Evolutionary conservation across 2,113 vertebrate genomes (phyloP).

Genomic region (Stegastes partitus): DNA sequence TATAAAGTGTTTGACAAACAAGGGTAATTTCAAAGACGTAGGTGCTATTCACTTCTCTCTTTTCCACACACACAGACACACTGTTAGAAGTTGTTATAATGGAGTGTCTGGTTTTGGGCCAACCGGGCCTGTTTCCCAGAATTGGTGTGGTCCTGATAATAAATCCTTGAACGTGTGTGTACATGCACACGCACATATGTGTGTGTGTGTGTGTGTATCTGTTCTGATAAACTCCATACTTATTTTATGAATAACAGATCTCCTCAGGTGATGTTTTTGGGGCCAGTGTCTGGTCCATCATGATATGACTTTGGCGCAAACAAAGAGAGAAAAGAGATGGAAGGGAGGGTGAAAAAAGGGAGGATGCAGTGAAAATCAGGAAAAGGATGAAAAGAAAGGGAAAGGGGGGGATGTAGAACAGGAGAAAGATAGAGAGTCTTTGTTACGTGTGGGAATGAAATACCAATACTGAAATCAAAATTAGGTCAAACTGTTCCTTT

Average conservation of each 20-base stretch:
- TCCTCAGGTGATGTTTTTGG: slow-evolving; percentile 19
- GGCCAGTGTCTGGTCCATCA: slow-evolving; percentile 11
- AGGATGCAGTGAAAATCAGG: background rate
- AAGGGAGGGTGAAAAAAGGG: background rate
- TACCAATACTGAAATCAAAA: slow-evolving; percentile 10
- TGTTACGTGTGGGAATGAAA: slow-evolving; percentile 17
- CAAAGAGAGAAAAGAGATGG: background rate
- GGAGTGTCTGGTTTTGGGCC: slow-evolving; percentile 44
- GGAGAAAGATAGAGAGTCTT: background rate
- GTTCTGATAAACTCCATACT: slow-evolving; percentile 35
- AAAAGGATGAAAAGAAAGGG: background rate
- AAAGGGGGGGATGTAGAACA: background rate
- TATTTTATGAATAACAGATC: slow-evolving; percentile 20
- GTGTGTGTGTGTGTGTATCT: background rate
- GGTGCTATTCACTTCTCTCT: slow-evolving; percentile 2
- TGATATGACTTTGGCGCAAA: slow-evolving; percentile 21
- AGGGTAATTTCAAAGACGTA: background rate
- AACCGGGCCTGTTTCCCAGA: slow-evolving; percentile 46
- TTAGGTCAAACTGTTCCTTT: slow-evolving; percentile 21
- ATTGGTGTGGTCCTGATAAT: slow-evolving; percentile 45
- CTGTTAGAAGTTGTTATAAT: slow-evolving; percentile 4
- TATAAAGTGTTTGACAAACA: background rate
- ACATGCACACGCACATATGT: too few relatives aligned
- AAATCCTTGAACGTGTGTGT: background rate
- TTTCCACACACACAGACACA: background rate